These are phyloP conservation scores for Trachelus iudaicus DNA, from an alignment of 2,888 invertebrate genomes.

Conservation along the genomic window DNA sequence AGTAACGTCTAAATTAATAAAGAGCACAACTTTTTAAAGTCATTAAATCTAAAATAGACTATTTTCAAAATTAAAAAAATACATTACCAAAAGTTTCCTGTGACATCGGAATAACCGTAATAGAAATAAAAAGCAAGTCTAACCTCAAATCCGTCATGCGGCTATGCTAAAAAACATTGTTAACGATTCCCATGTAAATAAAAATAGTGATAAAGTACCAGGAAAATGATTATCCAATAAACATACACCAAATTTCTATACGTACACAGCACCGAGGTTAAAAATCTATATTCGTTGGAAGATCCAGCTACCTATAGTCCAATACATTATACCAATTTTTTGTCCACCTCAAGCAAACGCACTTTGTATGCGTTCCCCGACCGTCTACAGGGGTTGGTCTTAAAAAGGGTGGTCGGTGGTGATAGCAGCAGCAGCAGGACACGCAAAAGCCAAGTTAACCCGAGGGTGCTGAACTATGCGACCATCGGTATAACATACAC, in stretches of 20 bases:
- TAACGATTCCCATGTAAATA: not conserved
- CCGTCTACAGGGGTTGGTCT: constrained; percentile 1
- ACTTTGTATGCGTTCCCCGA: not conserved
- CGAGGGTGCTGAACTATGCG: constrained; percentile 36
- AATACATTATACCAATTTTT: not conserved
- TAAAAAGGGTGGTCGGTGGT: constrained; percentile 22
- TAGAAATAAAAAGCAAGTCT: not conserved
- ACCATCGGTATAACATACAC: constrained; percentile 17
- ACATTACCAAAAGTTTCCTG: not conserved
- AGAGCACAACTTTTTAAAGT: not conserved
- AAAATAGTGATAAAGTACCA: not conserved
- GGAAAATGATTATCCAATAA: not conserved
- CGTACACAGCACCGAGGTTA: not conserved
- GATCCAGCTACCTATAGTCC: not conserved
- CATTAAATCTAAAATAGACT: not conserved
- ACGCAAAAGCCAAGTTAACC: constrained; percentile 40
- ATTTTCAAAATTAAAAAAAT: not conserved
- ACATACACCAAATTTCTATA: constrained; percentile 1
- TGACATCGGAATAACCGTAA: not conserved
- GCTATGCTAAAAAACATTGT: not conserved
- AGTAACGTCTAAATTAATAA: not conserved
- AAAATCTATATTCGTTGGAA: not conserved
- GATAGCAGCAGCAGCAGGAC: constrained; percentile 12
- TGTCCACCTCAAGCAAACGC: not conserved
- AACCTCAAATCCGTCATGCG: not conserved